These are phyloP conservation scores for Palythoa heliodiscus DNA, from an alignment of 92 coral and sea anemone genomes.

Conservation along the genomic window DNA sequence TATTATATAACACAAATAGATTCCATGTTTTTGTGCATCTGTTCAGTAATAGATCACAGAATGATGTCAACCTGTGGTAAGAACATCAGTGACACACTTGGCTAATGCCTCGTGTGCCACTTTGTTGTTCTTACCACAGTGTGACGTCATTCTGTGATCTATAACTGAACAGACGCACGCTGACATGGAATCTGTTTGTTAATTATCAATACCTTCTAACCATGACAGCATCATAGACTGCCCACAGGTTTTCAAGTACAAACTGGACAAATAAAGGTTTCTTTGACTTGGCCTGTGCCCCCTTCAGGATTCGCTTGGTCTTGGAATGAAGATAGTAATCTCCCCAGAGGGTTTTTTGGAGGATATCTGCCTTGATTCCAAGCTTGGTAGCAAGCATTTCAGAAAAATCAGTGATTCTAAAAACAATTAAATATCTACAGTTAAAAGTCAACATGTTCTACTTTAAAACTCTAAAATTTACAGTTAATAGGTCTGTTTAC, in stretches of 20 bases:
- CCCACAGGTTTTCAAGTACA: conserved; percentile 94
- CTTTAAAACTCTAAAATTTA: no score
- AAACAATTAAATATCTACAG: neutral
- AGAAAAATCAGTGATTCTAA: conserved; percentile 85
- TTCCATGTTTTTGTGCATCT: no score
- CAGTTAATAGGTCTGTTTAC: no score
- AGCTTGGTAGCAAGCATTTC: conserved; percentile 83
- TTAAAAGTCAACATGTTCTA: neutral
- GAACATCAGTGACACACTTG: no score
- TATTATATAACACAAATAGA: no score
- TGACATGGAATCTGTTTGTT: no score
- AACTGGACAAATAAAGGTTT: conserved; percentile 98
- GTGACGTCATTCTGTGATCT: no score
- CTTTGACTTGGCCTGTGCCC: conserved; percentile 94
- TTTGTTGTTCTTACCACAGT: no score
- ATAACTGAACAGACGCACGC: no score
- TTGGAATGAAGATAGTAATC: conserved; percentile 89
- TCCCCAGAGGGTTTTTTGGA: conserved; percentile 95
- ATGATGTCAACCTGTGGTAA: no score
- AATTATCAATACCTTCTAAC: conserved; percentile 67
- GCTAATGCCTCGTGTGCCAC: no score
- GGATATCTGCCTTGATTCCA: conserved; percentile 82
- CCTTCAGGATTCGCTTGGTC: conserved; percentile 89
- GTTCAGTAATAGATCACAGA: no score
- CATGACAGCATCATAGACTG: conserved; percentile 87